Base-by-base conservation (phyloP, 2,888 invertebrate species). In the Glaucopsyche alexis region DNA sequence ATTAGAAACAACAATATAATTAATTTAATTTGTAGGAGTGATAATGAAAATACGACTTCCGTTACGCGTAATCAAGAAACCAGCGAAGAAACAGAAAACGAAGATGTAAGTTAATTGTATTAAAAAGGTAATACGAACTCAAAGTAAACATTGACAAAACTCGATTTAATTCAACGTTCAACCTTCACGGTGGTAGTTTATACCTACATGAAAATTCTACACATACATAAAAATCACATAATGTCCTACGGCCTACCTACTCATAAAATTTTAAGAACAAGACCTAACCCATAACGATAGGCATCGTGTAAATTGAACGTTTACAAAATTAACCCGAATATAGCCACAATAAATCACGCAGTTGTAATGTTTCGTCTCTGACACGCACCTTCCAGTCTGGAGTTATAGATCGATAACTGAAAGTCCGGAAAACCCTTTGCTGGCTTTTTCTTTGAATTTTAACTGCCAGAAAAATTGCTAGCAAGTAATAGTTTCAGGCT, bases 21-120 rank as follows among this genome's bases (percentile, higher is more conserved):
- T 7, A 40, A n/a, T 13, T 50, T 29, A 38, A 40, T 9, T 65
- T 71, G 14, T 19, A 60, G 64, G 66, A 75, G 75, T 66, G 52
- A 74, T 49, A 66, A 73, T 29, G 65, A 52, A 11, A 40, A 65
- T 6, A 60, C 45, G 29, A 49, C 67, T 19, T 50, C 67, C 45
- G 69, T 19, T 52, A 72, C 64, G 14, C 50, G 19, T 11, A 72
- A 77, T 55, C 73, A 76, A 73, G 77, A 78, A 14, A 74, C 72
- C 11, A 85, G 79, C 50, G 89, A 88, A 47, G 89, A 89, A 45
- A 80, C 85, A 2, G 88, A 89, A 6, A 71, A 73, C 3, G 90
- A 89, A 77, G 88, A 89, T 80, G 90, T 88, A 78, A 76, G 74
- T 38, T 42, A 71, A 69, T 29, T 29, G 29, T 29, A 29, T 29